These are phyloP conservation scores for Cepaea nemoralis DNA, from an alignment of 1,140 invertebrate genomes.

Conservation along the genomic window DNA sequence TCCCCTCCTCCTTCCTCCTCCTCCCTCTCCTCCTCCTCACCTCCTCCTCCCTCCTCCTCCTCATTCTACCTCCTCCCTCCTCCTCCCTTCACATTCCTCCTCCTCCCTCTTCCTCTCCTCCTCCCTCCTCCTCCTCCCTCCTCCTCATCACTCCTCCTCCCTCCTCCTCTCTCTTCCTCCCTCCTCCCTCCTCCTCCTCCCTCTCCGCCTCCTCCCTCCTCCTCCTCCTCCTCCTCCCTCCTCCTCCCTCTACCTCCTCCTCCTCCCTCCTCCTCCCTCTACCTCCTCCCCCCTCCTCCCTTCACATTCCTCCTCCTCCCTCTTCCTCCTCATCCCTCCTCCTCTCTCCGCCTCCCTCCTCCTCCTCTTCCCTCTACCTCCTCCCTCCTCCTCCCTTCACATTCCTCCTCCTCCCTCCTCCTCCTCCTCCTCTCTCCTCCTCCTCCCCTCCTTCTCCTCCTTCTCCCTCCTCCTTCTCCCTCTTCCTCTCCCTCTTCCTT, in stretches of 20 bases:
- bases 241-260: not conserved
- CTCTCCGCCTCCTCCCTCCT: slow-evolving; percentile 17
- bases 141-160: too few relatives aligned
- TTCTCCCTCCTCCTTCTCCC: too few relatives aligned
- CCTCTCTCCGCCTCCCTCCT: not conserved
- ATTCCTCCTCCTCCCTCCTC: not conserved
- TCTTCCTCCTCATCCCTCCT: too few relatives aligned
- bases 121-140: too few relatives aligned
- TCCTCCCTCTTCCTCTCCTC: too few relatives aligned
- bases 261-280: slow-evolving; percentile 4
- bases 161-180: not conserved
- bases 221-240: not conserved
- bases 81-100: too few relatives aligned
- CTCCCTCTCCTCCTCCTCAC: not conserved
- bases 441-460: not conserved
- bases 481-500: not conserved
- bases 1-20: not conserved
- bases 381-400: too few relatives aligned
- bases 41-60: not conserved
- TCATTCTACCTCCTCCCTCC: not conserved
- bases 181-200: not conserved
- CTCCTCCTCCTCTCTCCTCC: not conserved
- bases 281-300: not conserved
- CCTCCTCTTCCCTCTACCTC: not conserved
- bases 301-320: not conserved